Base-by-base conservation (phyloP, 1,140 invertebrate genomes). In the Apis laboriosa region DNA sequence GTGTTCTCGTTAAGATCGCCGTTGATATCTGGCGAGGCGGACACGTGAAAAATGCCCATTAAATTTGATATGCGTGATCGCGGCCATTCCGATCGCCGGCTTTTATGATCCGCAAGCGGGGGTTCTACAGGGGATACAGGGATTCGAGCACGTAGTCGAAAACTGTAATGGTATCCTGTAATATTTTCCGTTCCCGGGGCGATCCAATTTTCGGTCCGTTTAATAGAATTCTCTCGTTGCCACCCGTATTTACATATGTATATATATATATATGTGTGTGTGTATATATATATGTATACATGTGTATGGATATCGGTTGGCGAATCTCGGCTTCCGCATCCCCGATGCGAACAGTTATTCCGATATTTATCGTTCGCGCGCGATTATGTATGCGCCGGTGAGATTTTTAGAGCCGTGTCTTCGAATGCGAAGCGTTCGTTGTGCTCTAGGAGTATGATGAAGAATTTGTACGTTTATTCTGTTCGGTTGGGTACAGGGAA, bases 61-160 rank as follows among this genome's bases (percentile, higher is more conserved):
- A 77, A 82, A 82, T 82, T 82, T 82, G 80, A 82, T 82, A 82
- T 70, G 80, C 77, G 68, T 55, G 77, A 73, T 61, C 70, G 43
- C 15, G 73, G 43, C 55, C 79, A 63, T 80, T 66, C 66, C 78
- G 53, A 55, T 51, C 49, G 60, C n/a, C 66, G 53, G 34, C 34
- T 34, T 34, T 34, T 34, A 34, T 34, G 34, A 34, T 34, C 34
- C 34, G 34, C 34, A 19, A 49, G 2, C 63, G 15, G 1, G 4
- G 15, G 13, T 13, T 28, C 28, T 11, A 5, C 11, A 55, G 17
- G 15, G 19, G 43, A 64, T 34, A n/a, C 55, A n/a, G 34, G 43
- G 17, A 43, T 43, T 43, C 34, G 34, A 43, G 34, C 34, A 43
- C 34, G 34, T 43, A 43, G 34, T 7, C 34, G 74, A 77, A 77